Conservation (phyloP, 2,113 vertebrate genomes). For the Carettochelys insculpta region DNA sequence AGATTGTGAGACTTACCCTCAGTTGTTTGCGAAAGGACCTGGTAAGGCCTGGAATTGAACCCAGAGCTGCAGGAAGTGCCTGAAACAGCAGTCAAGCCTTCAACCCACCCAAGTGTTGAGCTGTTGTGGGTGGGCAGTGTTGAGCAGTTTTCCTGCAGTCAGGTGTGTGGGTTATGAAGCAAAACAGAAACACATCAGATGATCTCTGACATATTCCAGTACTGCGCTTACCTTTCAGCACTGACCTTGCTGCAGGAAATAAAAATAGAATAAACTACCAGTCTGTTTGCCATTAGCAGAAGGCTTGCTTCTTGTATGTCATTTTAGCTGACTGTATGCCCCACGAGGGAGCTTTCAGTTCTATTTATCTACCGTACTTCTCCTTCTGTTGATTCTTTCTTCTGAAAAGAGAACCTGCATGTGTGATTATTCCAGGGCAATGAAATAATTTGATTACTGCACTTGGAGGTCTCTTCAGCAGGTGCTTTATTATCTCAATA, state of each 20-base stretch:
- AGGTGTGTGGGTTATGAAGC: not conserved
- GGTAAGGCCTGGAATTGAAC: accelerated
- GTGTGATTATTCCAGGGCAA: conserved; percentile 62
- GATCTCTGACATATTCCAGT: accelerated
- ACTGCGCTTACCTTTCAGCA: not conserved
- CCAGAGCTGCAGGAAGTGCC: accelerated
- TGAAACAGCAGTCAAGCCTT: not conserved
- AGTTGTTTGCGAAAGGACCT: too few species aligned
- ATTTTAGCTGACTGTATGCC: not conserved
- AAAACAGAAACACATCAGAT: not conserved
- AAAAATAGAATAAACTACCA: not conserved
- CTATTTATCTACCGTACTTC: conserved; percentile 3
- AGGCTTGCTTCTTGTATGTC: not conserved
- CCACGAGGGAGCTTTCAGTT: conserved; percentile 39
- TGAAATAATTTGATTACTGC: conserved; percentile 64
- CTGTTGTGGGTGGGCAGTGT: not conserved
- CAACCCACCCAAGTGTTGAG: too few species aligned
- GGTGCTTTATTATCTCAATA: conserved; percentile 71
- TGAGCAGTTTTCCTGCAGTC: not conserved
- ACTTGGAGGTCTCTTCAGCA: conserved; percentile 59
- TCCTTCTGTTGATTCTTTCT: conserved; percentile 18
- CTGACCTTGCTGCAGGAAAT: not conserved
- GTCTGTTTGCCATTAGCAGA: not conserved
- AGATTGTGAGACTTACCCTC: not conserved
- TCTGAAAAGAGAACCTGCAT: conserved; percentile 50